Percentiles rank a stretch among this genome's conserved stretches.
Evolutionary conservation across 2,113 vertebrate genomes (phyloP).

Genomic region (Isichthys henryi): DNA sequence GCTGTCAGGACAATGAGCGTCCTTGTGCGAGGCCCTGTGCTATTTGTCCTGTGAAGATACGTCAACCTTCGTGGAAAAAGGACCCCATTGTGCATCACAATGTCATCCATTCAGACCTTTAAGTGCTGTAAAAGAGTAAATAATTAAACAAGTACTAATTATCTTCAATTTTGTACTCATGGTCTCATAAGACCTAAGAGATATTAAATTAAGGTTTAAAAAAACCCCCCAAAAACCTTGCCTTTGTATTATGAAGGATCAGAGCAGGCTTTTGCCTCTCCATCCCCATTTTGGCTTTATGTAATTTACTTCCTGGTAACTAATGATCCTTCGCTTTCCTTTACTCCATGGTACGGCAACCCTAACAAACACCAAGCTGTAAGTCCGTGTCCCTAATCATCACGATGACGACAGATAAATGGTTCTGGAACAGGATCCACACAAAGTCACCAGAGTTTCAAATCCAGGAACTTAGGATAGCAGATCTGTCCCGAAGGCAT

Average conservation of each 20-base stretch:
- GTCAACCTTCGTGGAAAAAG: neutral
- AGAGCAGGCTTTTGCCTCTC: neutral
- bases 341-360: neutral
- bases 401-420: neutral
- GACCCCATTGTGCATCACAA: neutral
- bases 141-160: neutral
- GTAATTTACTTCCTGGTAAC: neutral
- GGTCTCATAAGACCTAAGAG: neutral
- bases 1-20: neutral
- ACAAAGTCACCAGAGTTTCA: neutral
- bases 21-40: neutral
- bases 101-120: conserved; percentile 1
- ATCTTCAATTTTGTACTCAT: conserved; percentile 8
- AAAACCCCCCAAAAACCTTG: neutral
- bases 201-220: neutral
- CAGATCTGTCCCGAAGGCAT: neutral
- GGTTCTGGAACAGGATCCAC: neutral
- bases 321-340: neutral
- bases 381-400: neutral
- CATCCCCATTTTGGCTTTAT: neutral
- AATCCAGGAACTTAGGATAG: neutral
- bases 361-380: neutral
- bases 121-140: conserved; percentile 3
- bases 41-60: neutral
- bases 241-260: neutral